Percentiles rank a stretch among this genome's conserved stretches.
Conservation (phyloP, 1,140 invertebrate species). For the Ericerus pela region DNA sequence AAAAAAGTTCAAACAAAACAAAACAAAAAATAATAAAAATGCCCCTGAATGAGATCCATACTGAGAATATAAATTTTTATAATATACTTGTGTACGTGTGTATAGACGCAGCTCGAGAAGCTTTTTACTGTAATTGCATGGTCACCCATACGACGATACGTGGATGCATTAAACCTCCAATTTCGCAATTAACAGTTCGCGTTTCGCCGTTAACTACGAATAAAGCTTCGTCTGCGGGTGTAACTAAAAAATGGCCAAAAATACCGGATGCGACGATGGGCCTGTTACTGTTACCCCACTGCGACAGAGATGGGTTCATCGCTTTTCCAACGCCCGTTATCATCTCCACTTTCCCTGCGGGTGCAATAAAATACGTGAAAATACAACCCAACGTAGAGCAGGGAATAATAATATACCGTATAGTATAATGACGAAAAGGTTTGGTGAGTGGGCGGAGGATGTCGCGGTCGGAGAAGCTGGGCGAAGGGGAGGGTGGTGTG, state of each 20-base stretch:
- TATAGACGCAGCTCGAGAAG: not conserved
- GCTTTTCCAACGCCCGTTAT: constrained; percentile 56
- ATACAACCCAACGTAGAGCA: not conserved
- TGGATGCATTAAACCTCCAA: constrained; percentile 49
- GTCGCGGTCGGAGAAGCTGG: not conserved
- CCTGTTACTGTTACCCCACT: constrained; percentile 51
- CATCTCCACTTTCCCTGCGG: constrained; percentile 56
- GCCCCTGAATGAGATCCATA: not conserved
- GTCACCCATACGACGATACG: constrained; percentile 50
- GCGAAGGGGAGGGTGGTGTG: no score
- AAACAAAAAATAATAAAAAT: no score
- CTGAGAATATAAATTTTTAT: no score
- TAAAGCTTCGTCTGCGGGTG: constrained; percentile 52
- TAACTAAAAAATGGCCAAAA: constrained; percentile 61
- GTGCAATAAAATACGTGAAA: not conserved
- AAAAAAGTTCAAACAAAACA: no score
- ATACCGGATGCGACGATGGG: constrained; percentile 50
- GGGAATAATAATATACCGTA: no score
- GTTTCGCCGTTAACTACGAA: constrained; percentile 59
- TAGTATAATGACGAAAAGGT: no score
- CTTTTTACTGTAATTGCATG: constrained; percentile 24
- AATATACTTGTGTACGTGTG: no score
- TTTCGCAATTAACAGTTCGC: constrained; percentile 61
- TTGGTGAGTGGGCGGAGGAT: not conserved
- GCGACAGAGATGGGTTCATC: constrained; percentile 37